Evolutionary conservation across 2,797 vertebrate genomes (phyloP).

Genomic region (Calcarius lapponicus): DNA sequence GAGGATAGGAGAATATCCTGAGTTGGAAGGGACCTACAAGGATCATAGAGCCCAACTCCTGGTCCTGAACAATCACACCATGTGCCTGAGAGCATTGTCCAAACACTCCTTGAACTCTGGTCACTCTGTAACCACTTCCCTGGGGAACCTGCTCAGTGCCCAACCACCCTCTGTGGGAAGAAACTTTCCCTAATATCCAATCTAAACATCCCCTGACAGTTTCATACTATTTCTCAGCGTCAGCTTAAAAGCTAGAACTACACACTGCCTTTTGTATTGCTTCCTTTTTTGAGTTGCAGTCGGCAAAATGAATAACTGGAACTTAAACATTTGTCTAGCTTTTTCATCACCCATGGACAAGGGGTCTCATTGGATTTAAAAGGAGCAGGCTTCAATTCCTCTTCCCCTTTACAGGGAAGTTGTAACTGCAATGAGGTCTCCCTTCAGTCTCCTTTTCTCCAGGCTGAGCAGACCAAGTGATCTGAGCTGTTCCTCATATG

Average conservation of each 20-base stretch:
- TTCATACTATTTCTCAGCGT: background rate
- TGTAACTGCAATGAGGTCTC: background rate
- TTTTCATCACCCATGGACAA: background rate
- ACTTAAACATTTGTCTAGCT: background rate
- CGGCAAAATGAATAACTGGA: background rate
- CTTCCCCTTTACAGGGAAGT: fast-evolving
- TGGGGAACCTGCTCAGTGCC: background rate
- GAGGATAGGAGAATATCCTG: background rate
- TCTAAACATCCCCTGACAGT: background rate
- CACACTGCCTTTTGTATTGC: background rate
- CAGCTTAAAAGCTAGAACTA: background rate
- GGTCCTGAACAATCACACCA: no score
- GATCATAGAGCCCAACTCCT: background rate
- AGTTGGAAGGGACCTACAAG: background rate
- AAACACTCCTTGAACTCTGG: background rate
- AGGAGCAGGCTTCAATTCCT: fast-evolving
- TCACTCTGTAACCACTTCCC: background rate
- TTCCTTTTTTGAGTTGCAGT: background rate
- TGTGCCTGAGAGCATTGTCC: background rate
- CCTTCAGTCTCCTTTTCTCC: background rate
- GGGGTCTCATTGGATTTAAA: background rate
- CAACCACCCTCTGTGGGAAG: background rate
- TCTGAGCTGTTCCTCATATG: fast-evolving
- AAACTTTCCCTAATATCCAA: no score
- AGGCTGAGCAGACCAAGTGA: background rate